These are phyloP conservation scores for Colletes gigas DNA, from an alignment of 1,140 invertebrate genomes.

Conservation along the genomic window DNA sequence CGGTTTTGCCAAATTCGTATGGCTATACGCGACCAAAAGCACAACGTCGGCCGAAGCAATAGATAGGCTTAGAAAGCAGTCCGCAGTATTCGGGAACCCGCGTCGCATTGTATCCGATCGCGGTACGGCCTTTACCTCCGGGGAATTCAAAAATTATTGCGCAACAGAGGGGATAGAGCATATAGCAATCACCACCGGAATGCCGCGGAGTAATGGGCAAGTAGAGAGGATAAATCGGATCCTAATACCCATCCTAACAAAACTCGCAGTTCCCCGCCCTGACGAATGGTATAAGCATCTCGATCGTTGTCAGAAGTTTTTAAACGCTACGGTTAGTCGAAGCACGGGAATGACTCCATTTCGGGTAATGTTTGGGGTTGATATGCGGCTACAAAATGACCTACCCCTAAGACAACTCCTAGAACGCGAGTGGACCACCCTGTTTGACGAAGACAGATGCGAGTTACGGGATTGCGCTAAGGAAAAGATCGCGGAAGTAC, in stretches of 20 bases:
- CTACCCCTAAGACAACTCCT: constrained; percentile 51
- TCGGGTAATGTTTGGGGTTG: constrained; percentile 67
- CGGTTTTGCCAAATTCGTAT: too few relatives aligned
- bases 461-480: constrained; percentile 56
- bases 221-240: constrained; percentile 68
- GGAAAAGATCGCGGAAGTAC: constrained; percentile 63
- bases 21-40: too few relatives aligned
- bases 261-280: constrained; percentile 63
- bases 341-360: constrained; percentile 70
- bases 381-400: constrained; percentile 65
- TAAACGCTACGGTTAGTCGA: constrained; percentile 70
- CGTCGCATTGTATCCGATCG: neutral
- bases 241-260: constrained; percentile 65
- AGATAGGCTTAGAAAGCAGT: too few relatives aligned
- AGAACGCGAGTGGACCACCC: constrained; percentile 19
- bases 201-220: constrained; percentile 65
- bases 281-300: constrained; percentile 69
- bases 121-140: neutral
- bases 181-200: neutral
- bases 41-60: too few relatives aligned
- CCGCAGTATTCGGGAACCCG: neutral
- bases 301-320: constrained; percentile 56
- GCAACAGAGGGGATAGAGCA: neutral
- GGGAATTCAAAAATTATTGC: neutral
- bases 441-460: constrained; percentile 50